Conservation (phyloP, 2,888 invertebrate species). For the Salticus scenicus region DNA sequence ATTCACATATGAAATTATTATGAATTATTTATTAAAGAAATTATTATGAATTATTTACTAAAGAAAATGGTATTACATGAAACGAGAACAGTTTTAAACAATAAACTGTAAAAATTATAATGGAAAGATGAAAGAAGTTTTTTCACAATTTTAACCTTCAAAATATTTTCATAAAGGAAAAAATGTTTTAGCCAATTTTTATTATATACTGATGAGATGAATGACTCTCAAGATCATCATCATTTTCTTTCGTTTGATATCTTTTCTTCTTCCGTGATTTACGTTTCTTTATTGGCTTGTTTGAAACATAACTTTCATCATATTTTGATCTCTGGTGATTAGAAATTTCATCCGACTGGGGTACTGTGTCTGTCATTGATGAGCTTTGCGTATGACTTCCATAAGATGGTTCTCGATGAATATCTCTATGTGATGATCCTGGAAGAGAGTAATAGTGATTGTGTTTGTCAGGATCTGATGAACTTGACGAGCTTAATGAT, state of each 20-base stretch:
- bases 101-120: no score
- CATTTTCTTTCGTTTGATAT: background rate
- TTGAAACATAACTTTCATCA: conserved; percentile 1
- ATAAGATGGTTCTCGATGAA: conserved; percentile 11
- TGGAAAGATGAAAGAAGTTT: no score
- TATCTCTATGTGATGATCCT: background rate
- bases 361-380: background rate
- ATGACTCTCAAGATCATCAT: conserved; percentile 38
- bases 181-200: conserved; percentile 27
- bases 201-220: conserved; percentile 50
- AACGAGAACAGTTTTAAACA: no score
- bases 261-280: conserved; percentile 11
- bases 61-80: no score
- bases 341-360: background rate
- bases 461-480: background rate
- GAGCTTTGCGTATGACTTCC: background rate
- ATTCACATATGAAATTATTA: no score
- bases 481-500: background rate
- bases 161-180: no score
- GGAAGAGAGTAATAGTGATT: background rate
- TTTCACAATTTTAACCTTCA: no score
- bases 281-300: background rate
- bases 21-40: no score
- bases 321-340: conserved; percentile 7
- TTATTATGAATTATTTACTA: no score